Evolutionary conservation across 2,113 vertebrate genomes (phyloP), one percentile per base, ranked within the genome.

Genomic region (Silurus meridionalis): DNA sequence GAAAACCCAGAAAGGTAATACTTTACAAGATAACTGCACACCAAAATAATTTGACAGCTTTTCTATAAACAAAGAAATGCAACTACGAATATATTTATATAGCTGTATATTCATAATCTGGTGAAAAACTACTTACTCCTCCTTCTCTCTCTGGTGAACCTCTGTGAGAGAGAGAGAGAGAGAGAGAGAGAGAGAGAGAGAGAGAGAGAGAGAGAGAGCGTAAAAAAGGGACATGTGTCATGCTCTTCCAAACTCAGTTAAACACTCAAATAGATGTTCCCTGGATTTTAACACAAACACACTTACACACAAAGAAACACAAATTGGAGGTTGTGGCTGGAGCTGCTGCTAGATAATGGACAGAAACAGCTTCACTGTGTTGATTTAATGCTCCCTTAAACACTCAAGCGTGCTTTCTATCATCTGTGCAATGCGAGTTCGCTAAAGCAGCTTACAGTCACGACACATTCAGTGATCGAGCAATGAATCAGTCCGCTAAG

Each of bases 71-170:
- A 48, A 2, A 53, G 11, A 55, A 55, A 57, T 78, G 5, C 55
- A 14, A 78, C 75, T 5, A 57, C 0, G 48, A 10, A 25, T 53
- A n/a, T 14, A 37, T 1, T 78, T 1, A 55, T 15, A 28, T 19
- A 9, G 21, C 37, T 37, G 37, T 14, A 84, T 80, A 72, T 64
- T 28, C 13, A 80, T 66, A 79, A 63, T 37, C 11, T 67, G 53
- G 6, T n/a, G 21, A 82, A 85, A 0, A 23, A 57, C 87, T 95
- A 99, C 98, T 99, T 96, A 99, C 98, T 89, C 95, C 96, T 89
- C 95, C 96, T 2, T 99, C 98, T 96, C 97, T 95, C 93, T 99
- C 98, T 0, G 98, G 98, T 0, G 98, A 99, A 87, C 98, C 98
- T 86, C 98, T 99, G 95, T 82, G 57, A 84, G 53, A 86, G 17